A percentile compares a stretch with the other conserved stretches of the same genome.
phyloP scores from a whole-genome alignment of 2,797 vertebrate species.

The Falco naumanni region DNA sequence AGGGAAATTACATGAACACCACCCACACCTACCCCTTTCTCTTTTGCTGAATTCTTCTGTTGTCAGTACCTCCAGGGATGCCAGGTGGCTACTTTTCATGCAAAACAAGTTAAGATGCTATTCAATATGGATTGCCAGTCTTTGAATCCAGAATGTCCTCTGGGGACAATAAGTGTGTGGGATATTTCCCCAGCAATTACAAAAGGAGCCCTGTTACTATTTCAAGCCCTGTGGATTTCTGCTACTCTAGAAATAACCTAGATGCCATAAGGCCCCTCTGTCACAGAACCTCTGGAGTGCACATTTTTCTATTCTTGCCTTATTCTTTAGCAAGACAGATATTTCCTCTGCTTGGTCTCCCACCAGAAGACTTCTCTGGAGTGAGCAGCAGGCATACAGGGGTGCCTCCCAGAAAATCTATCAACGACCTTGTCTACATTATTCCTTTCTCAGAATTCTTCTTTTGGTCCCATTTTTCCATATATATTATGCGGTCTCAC shows the following conservation, averaged over 20 bases:
- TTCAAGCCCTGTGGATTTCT: background rate
- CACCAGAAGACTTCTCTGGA: background rate
- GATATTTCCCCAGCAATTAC: background rate
- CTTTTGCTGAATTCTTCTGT: background rate
- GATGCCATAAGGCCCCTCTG: background rate
- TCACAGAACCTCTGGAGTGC: background rate
- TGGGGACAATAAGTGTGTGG: background rate
- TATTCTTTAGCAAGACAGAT: background rate
- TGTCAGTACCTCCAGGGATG: background rate
- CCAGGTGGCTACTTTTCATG: background rate
- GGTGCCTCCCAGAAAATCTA: background rate
- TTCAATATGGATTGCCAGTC: background rate
- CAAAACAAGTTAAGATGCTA: background rate
- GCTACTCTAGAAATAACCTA: conserved; percentile 13
- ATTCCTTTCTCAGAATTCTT: background rate
- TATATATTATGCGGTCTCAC: background rate
- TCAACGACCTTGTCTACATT: background rate
- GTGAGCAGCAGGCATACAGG: background rate
- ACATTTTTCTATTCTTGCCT: background rate
- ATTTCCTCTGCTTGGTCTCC: background rate
- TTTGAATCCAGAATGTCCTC: background rate
- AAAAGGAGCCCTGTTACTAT: background rate
- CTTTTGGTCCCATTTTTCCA: background rate
- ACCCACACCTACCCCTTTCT: background rate
- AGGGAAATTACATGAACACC: background rate